A percentile compares a stretch with the other conserved stretches of the same genome.
phyloP scores from a whole-genome alignment of 2,797 vertebrate genomes.

The Anomalospiza imberbis region DNA sequence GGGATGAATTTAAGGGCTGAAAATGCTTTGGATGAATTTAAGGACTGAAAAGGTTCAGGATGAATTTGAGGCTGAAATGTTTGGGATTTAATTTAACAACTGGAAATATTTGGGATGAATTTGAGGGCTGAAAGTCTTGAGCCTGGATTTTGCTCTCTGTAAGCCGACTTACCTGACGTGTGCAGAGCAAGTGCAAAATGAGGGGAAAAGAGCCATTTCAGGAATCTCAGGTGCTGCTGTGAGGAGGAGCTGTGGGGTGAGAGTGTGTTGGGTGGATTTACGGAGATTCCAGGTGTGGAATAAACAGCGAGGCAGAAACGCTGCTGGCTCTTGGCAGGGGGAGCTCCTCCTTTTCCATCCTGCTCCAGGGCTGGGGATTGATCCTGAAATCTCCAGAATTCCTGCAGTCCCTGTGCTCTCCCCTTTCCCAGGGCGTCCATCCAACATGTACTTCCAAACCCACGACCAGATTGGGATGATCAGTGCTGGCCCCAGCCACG shows the following conservation, averaged over 20 bases:
- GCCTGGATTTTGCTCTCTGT: background rate
- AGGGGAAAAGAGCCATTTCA: background rate
- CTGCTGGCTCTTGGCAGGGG: background rate
- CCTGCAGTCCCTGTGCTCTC: background rate
- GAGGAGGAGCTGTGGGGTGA: background rate
- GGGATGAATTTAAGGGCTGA: background rate
- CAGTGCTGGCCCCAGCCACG: slow-evolving; percentile 88
- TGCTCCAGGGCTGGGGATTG: too few relatives aligned
- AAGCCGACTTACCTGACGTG: accelerated
- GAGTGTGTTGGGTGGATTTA: accelerated
- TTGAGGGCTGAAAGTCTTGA: accelerated
- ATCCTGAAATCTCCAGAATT: accelerated
- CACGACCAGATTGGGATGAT: slow-evolving; percentile 99
- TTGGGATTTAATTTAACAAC: background rate
- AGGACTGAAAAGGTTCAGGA: background rate
- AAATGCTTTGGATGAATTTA: background rate
- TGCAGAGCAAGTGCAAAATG: background rate
- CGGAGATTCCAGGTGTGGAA: background rate
- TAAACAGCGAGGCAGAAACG: background rate
- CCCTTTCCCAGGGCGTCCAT: slow-evolving; percentile 82
- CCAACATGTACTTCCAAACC: slow-evolving; percentile 99
- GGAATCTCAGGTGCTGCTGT: background rate
- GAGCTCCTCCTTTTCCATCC: background rate
- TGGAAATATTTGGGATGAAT: background rate
- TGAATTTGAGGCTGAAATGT: background rate